These are phyloP conservation scores for Sparus aurata DNA, from an alignment of 2,797 vertebrate genomes.

Conservation along the genomic window DNA sequence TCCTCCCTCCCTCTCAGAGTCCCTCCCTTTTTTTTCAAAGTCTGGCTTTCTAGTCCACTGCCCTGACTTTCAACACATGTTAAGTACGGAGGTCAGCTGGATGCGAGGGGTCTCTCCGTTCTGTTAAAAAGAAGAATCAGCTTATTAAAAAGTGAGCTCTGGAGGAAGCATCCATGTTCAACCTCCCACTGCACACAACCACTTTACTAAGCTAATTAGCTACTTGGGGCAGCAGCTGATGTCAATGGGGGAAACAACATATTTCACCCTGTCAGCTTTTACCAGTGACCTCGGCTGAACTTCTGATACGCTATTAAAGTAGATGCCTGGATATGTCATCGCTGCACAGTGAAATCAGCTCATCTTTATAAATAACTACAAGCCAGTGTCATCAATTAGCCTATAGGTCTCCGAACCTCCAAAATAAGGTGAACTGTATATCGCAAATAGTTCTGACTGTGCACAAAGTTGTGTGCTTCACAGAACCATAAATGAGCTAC, in stretches of 20 bases:
- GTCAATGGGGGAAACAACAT: constrained; percentile 79
- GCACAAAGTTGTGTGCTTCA: constrained; percentile 31
- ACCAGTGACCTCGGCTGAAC: constrained; percentile 69
- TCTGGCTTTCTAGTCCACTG: constrained; percentile 55
- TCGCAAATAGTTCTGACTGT: constrained; percentile 8
- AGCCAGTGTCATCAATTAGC: constrained; percentile 58
- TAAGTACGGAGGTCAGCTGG: constrained; percentile 79
- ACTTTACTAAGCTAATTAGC: constrained; percentile 82
- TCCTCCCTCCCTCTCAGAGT: background rate
- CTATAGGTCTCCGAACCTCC: constrained; percentile 28
- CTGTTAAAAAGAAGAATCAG: constrained; percentile 80
- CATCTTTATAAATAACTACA: constrained; percentile 56
- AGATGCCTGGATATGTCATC: constrained; percentile 52
- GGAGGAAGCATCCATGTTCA: constrained; percentile 69
- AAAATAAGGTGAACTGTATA: constrained; percentile 36
- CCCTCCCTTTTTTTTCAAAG: constrained; percentile 15
- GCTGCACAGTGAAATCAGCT: constrained; percentile 46
- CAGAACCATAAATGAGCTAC: constrained; percentile 8
- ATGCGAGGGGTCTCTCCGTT: constrained; percentile 75
- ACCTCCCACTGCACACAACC: constrained; percentile 70
- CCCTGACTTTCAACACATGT: constrained; percentile 74
- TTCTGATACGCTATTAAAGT: constrained; percentile 65
- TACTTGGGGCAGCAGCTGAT: constrained; percentile 73
- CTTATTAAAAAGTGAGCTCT: constrained; percentile 85
- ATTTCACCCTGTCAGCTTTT: constrained; percentile 78